These are phyloP conservation scores for Macrosiphum euphorbiae DNA, from an alignment of 2,888 invertebrate species.

Conservation along the genomic window DNA sequence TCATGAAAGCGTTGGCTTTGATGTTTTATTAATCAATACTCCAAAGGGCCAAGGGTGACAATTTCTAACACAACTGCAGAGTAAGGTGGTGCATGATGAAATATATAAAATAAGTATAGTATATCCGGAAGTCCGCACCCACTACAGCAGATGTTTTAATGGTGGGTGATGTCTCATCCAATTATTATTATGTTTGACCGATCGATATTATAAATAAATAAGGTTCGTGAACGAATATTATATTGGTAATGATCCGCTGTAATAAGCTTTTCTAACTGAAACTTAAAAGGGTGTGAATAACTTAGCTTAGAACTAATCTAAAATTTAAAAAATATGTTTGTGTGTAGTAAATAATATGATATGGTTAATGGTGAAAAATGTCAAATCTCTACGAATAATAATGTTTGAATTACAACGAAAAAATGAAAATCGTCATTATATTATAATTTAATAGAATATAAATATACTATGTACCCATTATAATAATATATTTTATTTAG, in stretches of 20 bases:
- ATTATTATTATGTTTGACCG: constrained; percentile 4
- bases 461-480: too few relatives aligned
- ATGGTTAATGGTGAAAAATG: too few relatives aligned
- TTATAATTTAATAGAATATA: too few relatives aligned
- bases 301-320: too few relatives aligned
- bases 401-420: not conserved
- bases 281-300: too few relatives aligned
- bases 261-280: not conserved
- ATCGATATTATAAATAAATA: not conserved
- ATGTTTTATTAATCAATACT: constrained; percentile 45
- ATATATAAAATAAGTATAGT: constrained; percentile 6
- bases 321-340: too few relatives aligned
- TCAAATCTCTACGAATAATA: not conserved
- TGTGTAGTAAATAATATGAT: too few relatives aligned
- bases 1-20: not conserved
- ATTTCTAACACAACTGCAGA: not conserved
- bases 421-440: not conserved
- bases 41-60: not conserved
- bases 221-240: not conserved
- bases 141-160: constrained; percentile 28
- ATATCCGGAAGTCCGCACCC: not conserved
- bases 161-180: constrained; percentile 4
- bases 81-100: constrained; percentile 9
- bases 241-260: not conserved
- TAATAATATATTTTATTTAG: too few relatives aligned